phyloP scores from a whole-genome alignment of 92 coral and sea anemone species.

The Zoanthus sansibaricus region DNA sequence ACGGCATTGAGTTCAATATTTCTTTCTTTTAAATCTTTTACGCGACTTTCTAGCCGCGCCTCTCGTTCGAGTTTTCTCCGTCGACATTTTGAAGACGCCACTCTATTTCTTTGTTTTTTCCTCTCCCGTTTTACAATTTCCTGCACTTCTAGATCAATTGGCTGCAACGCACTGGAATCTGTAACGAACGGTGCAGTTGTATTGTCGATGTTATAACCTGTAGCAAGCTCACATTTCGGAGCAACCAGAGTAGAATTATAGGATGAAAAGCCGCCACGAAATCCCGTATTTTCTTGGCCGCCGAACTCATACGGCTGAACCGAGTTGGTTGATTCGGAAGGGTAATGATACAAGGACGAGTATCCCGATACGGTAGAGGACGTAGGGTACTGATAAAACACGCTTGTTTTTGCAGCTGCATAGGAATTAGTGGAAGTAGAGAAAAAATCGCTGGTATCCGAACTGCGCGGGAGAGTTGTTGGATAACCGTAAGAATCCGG shows the following conservation, averaged over 20 bases:
- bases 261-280: constrained; percentile 88
- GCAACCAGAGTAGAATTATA: constrained; percentile 81
- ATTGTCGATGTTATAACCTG: constrained; percentile 80
- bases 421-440: constrained; percentile 65
- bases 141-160: constrained; percentile 97
- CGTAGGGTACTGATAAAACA: constrained; percentile 76
- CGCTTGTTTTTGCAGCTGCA: constrained; percentile 71
- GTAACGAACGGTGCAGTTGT: constrained; percentile 75
- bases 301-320: constrained; percentile 77
- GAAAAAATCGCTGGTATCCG: constrained; percentile 80
- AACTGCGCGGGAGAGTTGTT: constrained; percentile 61
- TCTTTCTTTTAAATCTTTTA: constrained; percentile 90
- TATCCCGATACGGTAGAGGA: constrained; percentile 62
- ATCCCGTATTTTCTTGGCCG: constrained; percentile 64
- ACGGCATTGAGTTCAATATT: constrained; percentile 95
- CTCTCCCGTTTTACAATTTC: constrained; percentile 98
- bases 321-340: constrained; percentile 69
- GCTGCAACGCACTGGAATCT: constrained; percentile 81
- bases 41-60: constrained; percentile 89
- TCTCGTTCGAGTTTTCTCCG: constrained; percentile 97
- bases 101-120: constrained; percentile 95
- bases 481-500: constrained; percentile 72
- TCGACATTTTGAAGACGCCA: constrained; percentile 99
- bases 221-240: constrained; percentile 81
- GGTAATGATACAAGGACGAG: constrained; percentile 78